A percentile compares a stretch with the other conserved stretches of the same genome.
These are phyloP conservation scores for Orius insidiosus DNA, from an alignment of 1,140 invertebrate genomes.

Conservation along the genomic window DNA sequence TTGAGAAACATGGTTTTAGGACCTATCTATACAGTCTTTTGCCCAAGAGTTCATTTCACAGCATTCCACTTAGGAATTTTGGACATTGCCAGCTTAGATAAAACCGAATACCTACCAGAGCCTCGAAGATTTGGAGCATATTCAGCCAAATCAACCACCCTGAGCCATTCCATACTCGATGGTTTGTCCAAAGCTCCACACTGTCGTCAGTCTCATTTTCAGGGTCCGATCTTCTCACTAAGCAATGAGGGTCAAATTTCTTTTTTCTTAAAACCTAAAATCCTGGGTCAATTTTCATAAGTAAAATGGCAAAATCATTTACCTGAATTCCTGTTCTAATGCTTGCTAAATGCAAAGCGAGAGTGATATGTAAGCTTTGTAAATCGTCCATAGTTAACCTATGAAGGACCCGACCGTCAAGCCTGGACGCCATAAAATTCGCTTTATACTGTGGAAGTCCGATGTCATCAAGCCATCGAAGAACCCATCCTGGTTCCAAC, in stretches of 20 bases:
- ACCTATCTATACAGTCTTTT: too few relatives aligned
- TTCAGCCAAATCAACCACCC: constrained; percentile 89
- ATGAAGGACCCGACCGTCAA: constrained; percentile 86
- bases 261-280: constrained; percentile 81
- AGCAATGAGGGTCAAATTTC: constrained; percentile 73
- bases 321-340: constrained; percentile 71
- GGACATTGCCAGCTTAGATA: too few relatives aligned
- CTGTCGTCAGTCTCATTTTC: constrained; percentile 31
- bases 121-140: constrained; percentile 92
- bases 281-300: too few relatives aligned
- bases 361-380: constrained; percentile 61
- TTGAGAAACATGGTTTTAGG: too few relatives aligned
- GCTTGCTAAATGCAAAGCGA: constrained; percentile 79
- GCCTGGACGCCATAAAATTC: constrained; percentile 67
- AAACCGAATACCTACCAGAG: constrained; percentile 44
- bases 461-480: constrained; percentile 92
- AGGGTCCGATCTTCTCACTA: constrained; percentile 66
- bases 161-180: constrained; percentile 96
- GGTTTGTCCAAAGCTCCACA: constrained; percentile 58
- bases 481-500: constrained; percentile 24
- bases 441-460: constrained; percentile 96
- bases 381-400: constrained; percentile 81
- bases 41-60: too few relatives aligned
- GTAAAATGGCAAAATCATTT: too few relatives aligned
- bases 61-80: too few relatives aligned